These are phyloP conservation scores for Phenganax marumi DNA, from an alignment of 92 coral and sea anemone genomes.

Conservation along the genomic window DNA sequence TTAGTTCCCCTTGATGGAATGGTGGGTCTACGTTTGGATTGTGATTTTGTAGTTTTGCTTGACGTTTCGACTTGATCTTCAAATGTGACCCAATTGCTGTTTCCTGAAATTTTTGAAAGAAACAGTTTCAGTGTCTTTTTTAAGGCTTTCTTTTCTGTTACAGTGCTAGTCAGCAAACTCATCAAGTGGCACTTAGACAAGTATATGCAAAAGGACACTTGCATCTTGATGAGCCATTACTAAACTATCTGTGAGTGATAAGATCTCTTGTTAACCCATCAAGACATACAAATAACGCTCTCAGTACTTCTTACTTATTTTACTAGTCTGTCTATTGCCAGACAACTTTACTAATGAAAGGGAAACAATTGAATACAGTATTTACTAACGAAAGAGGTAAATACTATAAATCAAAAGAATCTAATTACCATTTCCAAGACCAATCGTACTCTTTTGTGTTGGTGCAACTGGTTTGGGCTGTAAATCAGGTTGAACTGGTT, in stretches of 20 bases:
- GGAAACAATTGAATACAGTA: background rate
- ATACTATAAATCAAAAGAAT: background rate
- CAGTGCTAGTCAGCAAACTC: too few relatives aligned
- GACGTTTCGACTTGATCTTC: slow-evolving; percentile 6
- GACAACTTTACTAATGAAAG: background rate
- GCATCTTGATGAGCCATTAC: too few relatives aligned
- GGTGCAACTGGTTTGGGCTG: background rate
- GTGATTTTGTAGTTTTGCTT: background rate
- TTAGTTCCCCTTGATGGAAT: background rate
- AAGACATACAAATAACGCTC: too few relatives aligned
- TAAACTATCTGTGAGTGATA: too few relatives aligned
- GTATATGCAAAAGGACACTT: too few relatives aligned
- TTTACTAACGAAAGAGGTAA: too few relatives aligned
- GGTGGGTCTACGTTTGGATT: background rate
- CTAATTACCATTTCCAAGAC: background rate
- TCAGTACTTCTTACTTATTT: too few relatives aligned
- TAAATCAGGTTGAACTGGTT: slow-evolving; percentile 9
- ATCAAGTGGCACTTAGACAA: too few relatives aligned
- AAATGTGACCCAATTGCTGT: slow-evolving; percentile 25
- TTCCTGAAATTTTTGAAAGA: background rate
- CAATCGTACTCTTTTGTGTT: background rate
- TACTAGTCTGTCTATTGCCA: too few relatives aligned
- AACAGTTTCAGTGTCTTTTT: background rate
- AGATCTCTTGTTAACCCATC: too few relatives aligned
- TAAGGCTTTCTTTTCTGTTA: background rate